Percentiles rank a stretch among this genome's conserved stretches.
Evolutionary conservation across 2,113 vertebrate genomes (phyloP).

Genomic region (Menidia beryllina): DNA sequence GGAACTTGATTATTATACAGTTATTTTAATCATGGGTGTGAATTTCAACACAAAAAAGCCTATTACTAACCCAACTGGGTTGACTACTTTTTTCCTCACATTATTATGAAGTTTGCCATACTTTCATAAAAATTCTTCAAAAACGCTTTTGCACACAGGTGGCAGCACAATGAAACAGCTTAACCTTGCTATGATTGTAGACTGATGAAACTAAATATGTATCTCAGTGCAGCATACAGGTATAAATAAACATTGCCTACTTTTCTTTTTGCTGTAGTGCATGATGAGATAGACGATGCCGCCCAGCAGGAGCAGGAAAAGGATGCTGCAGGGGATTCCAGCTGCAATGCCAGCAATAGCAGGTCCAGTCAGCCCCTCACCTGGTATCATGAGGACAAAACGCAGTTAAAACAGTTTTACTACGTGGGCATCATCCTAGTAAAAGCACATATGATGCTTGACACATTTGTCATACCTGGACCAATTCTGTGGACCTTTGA

Average conservation of each 20-base stretch:
- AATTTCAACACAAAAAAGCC: too few species aligned
- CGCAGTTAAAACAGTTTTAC: background rate
- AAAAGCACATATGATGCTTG: background rate
- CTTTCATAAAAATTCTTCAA: too few species aligned
- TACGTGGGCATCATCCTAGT: background rate
- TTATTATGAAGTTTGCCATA: too few species aligned
- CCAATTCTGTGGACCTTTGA: conserved; percentile 46
- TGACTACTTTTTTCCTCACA: too few species aligned
- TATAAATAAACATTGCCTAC: conserved; percentile 31
- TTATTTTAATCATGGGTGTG: too few species aligned
- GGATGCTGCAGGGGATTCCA: conserved; percentile 76
- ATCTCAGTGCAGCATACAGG: background rate
- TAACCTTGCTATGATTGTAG: background rate
- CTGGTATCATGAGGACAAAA: conserved; percentile 24
- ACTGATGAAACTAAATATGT: too few species aligned
- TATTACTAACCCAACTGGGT: too few species aligned
- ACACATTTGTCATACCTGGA: conserved; percentile 59
- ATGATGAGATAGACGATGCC: conserved; percentile 56
- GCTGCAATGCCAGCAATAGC: conserved; percentile 79
- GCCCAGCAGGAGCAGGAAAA: conserved; percentile 67
- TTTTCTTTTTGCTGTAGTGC: conserved; percentile 54
- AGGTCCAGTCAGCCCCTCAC: conserved; percentile 64
- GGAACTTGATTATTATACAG: too few species aligned
- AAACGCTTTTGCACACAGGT: background rate
- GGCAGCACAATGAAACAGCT: background rate